Base-by-base conservation (phyloP, 2,113 vertebrate species). In the Neodontobutis hainanensis region DNA sequence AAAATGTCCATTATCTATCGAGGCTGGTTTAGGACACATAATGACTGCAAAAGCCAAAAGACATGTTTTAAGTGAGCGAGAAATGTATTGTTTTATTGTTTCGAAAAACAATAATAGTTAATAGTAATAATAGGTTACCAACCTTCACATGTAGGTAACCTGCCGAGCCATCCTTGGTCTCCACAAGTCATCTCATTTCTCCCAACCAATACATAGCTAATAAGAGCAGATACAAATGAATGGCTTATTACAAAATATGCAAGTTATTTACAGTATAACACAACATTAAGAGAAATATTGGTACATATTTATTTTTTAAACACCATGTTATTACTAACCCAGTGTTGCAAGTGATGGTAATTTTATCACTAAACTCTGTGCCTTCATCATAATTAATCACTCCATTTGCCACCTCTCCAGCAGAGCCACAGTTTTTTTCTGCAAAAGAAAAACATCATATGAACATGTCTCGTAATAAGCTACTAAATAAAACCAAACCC, bases 121-220 rank as follows among this genome's bases (percentile, higher is more conserved):
- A 49, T 65, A 2, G 70, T 0, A 5, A 27, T 27, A 0, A 51
- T 1, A 62, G 7, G 67, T 38, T 5, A 81, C 82, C 16, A 40
- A 92, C 92, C 79, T 78, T 90, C 82, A 88, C 92, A 92, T 0
- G 0, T 0, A 32, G 85, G 68, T 8, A 49, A 3, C 50, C 74
- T 78, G 11, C 4, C 60, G 0, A 0, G 0, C 92, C 92, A 92
- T 0, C 82, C 87, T 2, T 2, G 0, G 0, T 0, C 14, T 56
- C 0, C 3, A 67, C 92, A 92, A 3, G 0, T 0, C 7, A 78
- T 11, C 0, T 1, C 0, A 0, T 0, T 0, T 0, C 0, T 5
- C 0, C 80, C 81, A 43, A 59, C 53, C 16, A 73, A 0, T 0
- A 0, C 0, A 43, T 47, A 64, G 3, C 82, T 89, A 46, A 46